A percentile compares a stretch with the other conserved stretches of the same genome.
Conservation (phyloP, 2,888 invertebrate species). For the Hypomecis atomaria region DNA sequence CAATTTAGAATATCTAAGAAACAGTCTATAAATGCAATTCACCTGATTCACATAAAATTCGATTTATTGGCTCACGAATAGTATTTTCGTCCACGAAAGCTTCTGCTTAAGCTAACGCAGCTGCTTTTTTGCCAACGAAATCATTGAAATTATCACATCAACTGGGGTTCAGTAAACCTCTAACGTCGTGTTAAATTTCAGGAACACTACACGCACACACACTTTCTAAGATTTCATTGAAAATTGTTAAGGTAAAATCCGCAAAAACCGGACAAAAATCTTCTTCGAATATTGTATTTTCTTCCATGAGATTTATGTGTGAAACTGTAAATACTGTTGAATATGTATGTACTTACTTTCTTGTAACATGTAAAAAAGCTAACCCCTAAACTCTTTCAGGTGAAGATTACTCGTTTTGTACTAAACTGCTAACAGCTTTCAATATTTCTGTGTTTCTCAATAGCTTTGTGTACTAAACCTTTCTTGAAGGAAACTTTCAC, state of each 20-base stretch:
- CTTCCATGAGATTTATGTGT: constrained; percentile 17
- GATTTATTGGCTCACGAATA: constrained; percentile 20
- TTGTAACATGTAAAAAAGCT: constrained; percentile 46
- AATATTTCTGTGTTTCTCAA: constrained; percentile 65
- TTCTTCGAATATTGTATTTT: constrained; percentile 13
- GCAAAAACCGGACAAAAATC: constrained; percentile 62
- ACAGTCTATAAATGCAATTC: constrained; percentile 58
- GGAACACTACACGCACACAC: constrained; percentile 47
- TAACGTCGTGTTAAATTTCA: constrained; percentile 42
- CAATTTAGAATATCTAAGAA: constrained; percentile 43
- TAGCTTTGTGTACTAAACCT: constrained; percentile 74
- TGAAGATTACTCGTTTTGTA: constrained; percentile 59
- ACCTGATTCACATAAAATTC: constrained; percentile 31
- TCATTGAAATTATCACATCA: constrained; percentile 43
- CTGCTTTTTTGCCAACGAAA: constrained; percentile 68
- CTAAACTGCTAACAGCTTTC: constrained; percentile 66
- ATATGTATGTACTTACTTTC: constrained; percentile 45
- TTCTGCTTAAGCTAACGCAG: constrained; percentile 79
- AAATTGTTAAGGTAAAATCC: constrained; percentile 56
- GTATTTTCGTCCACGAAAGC: constrained; percentile 44
- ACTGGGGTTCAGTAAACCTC: constrained; percentile 40
- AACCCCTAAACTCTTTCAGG: constrained; percentile 72
- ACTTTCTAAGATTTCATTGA: constrained; percentile 24
- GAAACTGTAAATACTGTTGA: constrained; percentile 22
- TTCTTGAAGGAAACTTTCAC: constrained; percentile 68